Conservation (phyloP, 2,888 invertebrate genomes). For the Leucophenga maculata region DNA sequence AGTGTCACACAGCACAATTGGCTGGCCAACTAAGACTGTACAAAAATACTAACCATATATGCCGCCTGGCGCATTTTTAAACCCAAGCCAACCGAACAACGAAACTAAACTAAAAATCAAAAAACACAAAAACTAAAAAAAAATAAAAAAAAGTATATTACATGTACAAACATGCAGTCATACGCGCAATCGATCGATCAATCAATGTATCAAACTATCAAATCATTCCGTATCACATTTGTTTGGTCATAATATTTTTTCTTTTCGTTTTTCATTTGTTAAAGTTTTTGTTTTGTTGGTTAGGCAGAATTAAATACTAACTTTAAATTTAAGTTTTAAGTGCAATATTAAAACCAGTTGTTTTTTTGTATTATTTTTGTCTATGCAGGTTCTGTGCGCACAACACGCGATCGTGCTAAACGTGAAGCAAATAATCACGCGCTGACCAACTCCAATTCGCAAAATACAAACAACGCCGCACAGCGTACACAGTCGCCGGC, state of each 20-base stretch:
- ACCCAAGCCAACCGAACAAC: not conserved
- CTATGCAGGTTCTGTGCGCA: slow-evolving; percentile 66
- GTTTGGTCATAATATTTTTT: not conserved
- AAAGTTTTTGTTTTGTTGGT: slow-evolving; percentile 3
- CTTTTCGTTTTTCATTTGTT: too few species aligned
- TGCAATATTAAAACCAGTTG: not conserved
- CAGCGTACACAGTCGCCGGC: slow-evolving; percentile 38
- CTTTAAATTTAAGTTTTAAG: not conserved
- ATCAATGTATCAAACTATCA: slow-evolving; percentile 3
- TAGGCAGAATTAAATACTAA: slow-evolving; percentile 14
- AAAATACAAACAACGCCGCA: slow-evolving; percentile 6
- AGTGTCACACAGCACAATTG: not conserved
- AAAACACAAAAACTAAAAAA: not conserved
- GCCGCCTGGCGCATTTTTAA: not conserved
- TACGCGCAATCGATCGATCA: not conserved
- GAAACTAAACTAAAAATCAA: not conserved
- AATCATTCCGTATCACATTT: slow-evolving; percentile 15
- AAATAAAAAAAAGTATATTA: slow-evolving; percentile 7
- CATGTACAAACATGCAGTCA: slow-evolving; percentile 28
- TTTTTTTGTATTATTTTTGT: slow-evolving; percentile 9
- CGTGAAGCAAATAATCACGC: slow-evolving; percentile 68
- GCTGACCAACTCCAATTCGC: slow-evolving; percentile 42
- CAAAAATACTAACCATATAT: not conserved
- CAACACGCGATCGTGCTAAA: slow-evolving; percentile 72
- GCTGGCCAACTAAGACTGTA: not conserved